phyloP scores from a whole-genome alignment of 1,140 invertebrate species.

The Pogonognathellus flavescens region DNA sequence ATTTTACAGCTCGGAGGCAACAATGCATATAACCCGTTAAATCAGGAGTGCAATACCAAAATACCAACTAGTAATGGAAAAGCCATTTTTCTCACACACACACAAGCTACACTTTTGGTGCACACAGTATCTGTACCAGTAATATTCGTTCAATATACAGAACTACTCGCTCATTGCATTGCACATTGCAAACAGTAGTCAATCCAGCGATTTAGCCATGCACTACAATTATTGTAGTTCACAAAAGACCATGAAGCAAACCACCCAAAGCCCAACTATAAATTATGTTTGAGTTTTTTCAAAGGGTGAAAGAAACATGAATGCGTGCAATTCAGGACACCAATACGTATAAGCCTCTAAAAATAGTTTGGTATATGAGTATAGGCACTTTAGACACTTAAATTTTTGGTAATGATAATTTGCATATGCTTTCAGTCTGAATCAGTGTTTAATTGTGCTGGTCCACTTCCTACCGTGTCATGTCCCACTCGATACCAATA shows the following conservation, averaged over 20 bases:
- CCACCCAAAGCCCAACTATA: not conserved
- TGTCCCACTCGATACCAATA: not conserved
- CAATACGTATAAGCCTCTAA: too few relatives aligned
- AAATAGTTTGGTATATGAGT: too few relatives aligned
- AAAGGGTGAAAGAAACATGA: not conserved
- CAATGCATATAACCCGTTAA: conserved; percentile 16
- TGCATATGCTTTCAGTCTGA: conserved; percentile 58
- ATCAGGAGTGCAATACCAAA: not conserved
- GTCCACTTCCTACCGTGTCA: conserved; percentile 51
- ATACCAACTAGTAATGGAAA: not conserved
- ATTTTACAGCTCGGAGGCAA: conserved; percentile 30
- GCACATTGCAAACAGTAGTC: not conserved
- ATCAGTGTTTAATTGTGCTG: conserved; percentile 59
- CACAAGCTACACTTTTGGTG: too few relatives aligned
- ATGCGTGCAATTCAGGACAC: not conserved
- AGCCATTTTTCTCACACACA: too few relatives aligned
- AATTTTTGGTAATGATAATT: conserved; percentile 57
- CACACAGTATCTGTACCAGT: too few relatives aligned
- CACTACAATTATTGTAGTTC: not conserved
- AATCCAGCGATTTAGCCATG: not conserved
- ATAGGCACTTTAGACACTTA: too few relatives aligned
- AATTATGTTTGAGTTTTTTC: conserved; percentile 18
- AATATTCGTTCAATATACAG: not conserved
- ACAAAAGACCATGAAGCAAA: not conserved
- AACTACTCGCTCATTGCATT: not conserved